Conservation (phyloP, 2,888 invertebrate genomes). For the Dyspetes luteomarginatus region DNA sequence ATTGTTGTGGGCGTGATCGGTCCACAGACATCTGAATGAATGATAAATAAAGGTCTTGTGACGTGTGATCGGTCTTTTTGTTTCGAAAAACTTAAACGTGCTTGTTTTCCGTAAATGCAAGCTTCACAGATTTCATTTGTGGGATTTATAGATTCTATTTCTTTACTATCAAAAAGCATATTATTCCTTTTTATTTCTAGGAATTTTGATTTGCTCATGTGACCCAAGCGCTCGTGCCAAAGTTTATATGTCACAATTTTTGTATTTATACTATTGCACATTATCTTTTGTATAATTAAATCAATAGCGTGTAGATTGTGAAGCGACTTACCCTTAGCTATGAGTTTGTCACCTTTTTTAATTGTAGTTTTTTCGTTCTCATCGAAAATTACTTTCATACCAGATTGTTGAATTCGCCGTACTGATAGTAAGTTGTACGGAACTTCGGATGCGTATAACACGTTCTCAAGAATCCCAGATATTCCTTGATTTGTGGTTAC, state of each 20-base stretch:
- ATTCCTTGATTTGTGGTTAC: slow-evolving; percentile 70
- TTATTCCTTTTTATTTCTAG: slow-evolving; percentile 59
- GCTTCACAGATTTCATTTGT: no score
- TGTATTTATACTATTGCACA: slow-evolving; percentile 7
- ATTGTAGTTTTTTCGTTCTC: slow-evolving; percentile 70
- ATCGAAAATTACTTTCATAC: slow-evolving; percentile 73
- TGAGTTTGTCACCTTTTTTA: slow-evolving; percentile 62
- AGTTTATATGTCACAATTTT: slow-evolving; percentile 61
- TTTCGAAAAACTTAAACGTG: not conserved
- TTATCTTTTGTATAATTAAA: slow-evolving; percentile 36
- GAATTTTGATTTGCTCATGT: slow-evolving; percentile 72
- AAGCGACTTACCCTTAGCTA: slow-evolving; percentile 70
- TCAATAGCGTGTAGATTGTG: slow-evolving; percentile 66
- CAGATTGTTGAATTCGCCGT: slow-evolving; percentile 70
- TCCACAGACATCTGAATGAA: slow-evolving; percentile 10
- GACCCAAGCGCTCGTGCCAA: slow-evolving; percentile 73
- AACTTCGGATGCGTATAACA: slow-evolving; percentile 73
- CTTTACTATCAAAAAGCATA: no score
- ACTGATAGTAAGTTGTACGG: slow-evolving; percentile 76
- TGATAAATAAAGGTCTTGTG: not conserved
- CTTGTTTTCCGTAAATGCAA: no score
- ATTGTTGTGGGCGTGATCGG: slow-evolving; percentile 6
- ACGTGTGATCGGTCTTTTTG: slow-evolving; percentile 2
- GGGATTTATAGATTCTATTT: no score
- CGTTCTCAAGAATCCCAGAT: slow-evolving; percentile 61